Evolutionary conservation across 37 sponge, comb jelly and placozoan genomes (phyloP).

Genomic region (Beroe ovata): DNA sequence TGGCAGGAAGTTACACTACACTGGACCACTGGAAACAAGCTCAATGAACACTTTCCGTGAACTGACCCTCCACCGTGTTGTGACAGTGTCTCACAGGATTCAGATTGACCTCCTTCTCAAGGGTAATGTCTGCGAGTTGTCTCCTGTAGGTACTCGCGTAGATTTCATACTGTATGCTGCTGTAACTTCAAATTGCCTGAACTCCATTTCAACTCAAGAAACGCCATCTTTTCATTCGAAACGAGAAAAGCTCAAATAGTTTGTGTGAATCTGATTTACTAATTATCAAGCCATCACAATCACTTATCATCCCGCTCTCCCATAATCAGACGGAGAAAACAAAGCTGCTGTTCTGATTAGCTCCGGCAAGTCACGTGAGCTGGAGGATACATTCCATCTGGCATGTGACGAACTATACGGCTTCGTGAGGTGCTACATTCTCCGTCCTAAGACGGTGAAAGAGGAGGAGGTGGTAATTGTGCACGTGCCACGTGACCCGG

Average conservation of each 20-base stretch:
- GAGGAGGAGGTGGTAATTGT: constrained; percentile 21
- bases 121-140: no score
- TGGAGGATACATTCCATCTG: constrained; percentile 31
- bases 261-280: no score
- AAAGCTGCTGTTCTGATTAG: constrained; percentile 41
- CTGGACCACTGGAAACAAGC: neutral
- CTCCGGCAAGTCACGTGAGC: neutral
- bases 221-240: no score
- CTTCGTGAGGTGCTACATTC: constrained; percentile 6
- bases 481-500: constrained; percentile 37
- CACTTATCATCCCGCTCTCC: no score
- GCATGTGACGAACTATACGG: constrained; percentile 57
- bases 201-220: no score
- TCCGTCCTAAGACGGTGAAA: neutral
- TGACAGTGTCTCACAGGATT: constrained; percentile 21
- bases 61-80: constrained; percentile 25
- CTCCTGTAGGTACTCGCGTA: no score
- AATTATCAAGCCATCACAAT: no score
- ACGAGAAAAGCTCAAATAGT: no score
- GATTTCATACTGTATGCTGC: no score
- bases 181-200: no score
- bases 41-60: constrained; percentile 36
- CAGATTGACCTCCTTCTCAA: constrained; percentile 55
- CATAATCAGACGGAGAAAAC: constrained; percentile 6
- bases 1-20: neutral